These are phyloP conservation scores for Callyntrura sp. DNA, from an alignment of 2,888 invertebrate genomes.

Conservation along the genomic window DNA sequence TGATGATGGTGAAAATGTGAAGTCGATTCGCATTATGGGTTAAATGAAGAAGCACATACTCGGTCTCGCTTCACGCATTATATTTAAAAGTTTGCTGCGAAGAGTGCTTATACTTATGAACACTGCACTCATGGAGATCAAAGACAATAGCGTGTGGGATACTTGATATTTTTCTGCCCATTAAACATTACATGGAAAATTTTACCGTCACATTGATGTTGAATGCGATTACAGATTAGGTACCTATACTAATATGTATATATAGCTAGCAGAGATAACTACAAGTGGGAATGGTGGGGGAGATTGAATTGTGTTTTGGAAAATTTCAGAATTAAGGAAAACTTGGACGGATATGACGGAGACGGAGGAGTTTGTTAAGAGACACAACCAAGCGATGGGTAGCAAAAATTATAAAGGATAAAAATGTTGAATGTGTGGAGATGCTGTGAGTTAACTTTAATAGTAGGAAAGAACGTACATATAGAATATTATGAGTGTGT, in stretches of 20 bases:
- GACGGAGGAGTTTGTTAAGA: too few species aligned
- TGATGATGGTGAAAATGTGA: neutral
- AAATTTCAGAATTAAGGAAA: too few species aligned
- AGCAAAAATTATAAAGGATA: too few species aligned
- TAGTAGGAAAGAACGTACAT: neutral
- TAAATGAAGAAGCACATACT: slow-evolving; percentile 48
- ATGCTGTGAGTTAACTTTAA: too few species aligned
- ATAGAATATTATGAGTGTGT: neutral
- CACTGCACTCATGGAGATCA: neutral
- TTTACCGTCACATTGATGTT: slow-evolving; percentile 5
- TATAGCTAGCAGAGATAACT: too few species aligned
- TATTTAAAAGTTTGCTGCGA: slow-evolving; percentile 43
- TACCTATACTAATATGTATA: too few species aligned
- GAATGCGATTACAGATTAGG: too few species aligned
- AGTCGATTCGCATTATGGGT: slow-evolving; percentile 30
- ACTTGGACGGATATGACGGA: too few species aligned
- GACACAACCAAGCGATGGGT: too few species aligned
- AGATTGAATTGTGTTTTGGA: too few species aligned
- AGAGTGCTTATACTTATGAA: slow-evolving; percentile 11
- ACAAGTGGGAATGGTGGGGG: too few species aligned
- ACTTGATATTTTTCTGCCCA: neutral
- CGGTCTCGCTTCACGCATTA: slow-evolving; percentile 60
- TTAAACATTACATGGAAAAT: slow-evolving; percentile 48
- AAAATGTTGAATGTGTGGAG: too few species aligned
- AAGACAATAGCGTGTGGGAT: neutral